Base-by-base conservation (phyloP, 2,113 vertebrate genomes). In the Todiramphus chloris region DNA sequence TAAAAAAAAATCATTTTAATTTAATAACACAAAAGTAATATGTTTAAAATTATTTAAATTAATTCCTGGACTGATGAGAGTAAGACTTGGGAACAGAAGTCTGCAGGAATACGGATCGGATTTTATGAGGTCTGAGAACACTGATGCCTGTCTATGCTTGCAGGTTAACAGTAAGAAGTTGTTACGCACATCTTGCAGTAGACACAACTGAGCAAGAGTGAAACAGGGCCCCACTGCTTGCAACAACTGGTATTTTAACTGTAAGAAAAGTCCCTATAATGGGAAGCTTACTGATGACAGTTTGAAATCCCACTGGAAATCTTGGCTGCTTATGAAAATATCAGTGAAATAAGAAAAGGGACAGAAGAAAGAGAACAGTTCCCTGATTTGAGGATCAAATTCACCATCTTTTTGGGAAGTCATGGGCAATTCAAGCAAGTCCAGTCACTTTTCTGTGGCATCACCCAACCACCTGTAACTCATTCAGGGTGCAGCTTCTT, bases 371-470 rank as follows among this genome's bases (percentile, higher is more conserved):
- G 27, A 80, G 11, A 68, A 6, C 24, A 68, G 17, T 59, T 1
- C 7, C 51, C 27, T 0, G 0, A 68, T 8, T 21, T 39, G 11
- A 72, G 11, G 60, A 53, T 64, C 20, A 72, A 16, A 41, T 58
- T 72, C 8, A 44, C 9, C 0, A 1, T 24, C 18, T 68, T 68
- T 64, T 51, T 11, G 21, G 18, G 35, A 73, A 48, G 7, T 25
- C 23, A 23, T 12, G 10, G 20, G 64, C 14, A 58, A 93, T 21
- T 39, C 30, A 31, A 27, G 16, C 23, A 68, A 51, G 23, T 44
- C 39, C 58, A 83, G 62, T 6, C 11, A 50, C 11, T 21, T 50
- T 88, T 86, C 44, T 83, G 28, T 19, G 21, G 35, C 37, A 46
- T 41, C 23, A 20, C 33, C 19, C 39, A 62, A 24, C 16, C 19